Evolutionary conservation across 2,113 vertebrate species (phyloP).

Genomic region (Melospiza melodia): DNA sequence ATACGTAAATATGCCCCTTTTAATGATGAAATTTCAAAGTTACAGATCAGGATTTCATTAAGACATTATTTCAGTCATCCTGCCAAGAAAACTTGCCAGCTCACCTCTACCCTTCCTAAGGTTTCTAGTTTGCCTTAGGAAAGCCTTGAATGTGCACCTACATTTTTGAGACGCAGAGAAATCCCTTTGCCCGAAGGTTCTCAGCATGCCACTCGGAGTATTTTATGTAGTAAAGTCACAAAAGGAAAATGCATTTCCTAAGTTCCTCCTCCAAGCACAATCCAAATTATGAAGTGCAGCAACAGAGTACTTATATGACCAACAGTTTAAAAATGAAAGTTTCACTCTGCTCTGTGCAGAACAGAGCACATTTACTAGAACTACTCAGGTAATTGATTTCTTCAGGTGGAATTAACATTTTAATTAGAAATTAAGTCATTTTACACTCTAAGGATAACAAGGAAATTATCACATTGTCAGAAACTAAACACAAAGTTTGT

Average conservation of each 20-base stretch:
- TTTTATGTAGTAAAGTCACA: neutral
- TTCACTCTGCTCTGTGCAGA: neutral
- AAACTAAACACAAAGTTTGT: neutral
- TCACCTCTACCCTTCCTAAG: neutral
- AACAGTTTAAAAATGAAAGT: neutral
- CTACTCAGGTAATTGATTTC: neutral
- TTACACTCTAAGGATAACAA: neutral
- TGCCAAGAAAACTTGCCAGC: neutral
- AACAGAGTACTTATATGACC: neutral
- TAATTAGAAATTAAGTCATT: constrained; percentile 6
- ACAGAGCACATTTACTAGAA: neutral
- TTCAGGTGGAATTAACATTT: neutral
- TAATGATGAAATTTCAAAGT: neutral
- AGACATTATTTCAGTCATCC: neutral
- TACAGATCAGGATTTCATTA: neutral
- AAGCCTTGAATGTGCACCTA: neutral
- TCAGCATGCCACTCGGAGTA: neutral
- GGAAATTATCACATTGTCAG: neutral
- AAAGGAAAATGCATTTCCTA: constrained; percentile 19
- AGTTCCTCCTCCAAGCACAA: neutral
- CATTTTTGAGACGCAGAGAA: neutral
- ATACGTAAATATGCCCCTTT: neutral
- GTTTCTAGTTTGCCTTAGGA: neutral
- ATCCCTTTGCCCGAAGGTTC: neutral
- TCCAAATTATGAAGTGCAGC: neutral